Evolutionary conservation across 2,113 vertebrate species (phyloP), one percentile per base, ranked within the genome.

Genomic region (Tautogolabrus adspersus): DNA sequence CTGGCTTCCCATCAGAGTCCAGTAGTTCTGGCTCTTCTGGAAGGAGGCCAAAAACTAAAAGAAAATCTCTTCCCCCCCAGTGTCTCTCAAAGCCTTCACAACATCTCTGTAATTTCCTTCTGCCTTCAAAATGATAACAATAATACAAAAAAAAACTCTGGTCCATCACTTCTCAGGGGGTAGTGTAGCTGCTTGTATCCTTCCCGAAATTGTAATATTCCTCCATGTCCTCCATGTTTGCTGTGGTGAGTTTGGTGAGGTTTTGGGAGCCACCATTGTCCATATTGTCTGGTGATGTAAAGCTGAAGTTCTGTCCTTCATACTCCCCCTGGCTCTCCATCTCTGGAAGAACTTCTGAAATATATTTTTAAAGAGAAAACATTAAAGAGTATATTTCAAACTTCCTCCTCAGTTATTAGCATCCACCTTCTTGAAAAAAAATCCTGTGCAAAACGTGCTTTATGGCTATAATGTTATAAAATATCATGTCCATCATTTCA

Each of bases 181-280:
- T 91, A 18, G 84, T 76, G 83, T 95, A 95, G 88, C 83, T 93
- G 82, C 81, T 91, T 15, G 93, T 89, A 71, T 95, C 94, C 78
- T 95, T 95, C 73, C 92, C 93, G 58, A 95, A 95, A 66, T 96
- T 96, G 92, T 99, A 99, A 86, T 98, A 99, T 21, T 96, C 96
- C 94, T 98, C 97, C 88, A 93, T 93, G 86, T 99, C 97, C 66
- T 97, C 97, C 94, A 98, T 97, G 93, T 97, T 95, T 75, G 97
- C 97, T 49, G 97, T 96, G 0, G 96, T 92, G 88, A 98, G 95
- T 40, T 95, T 95, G 0, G 96, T 79, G n/a, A 96, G 62, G 90
- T 95, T 93, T n/a, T 96, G 96, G 69, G 94, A 92, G 63, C 93
- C 84, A 73, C 87, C 90, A 83, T 93, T 94, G 88, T 93, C 93